A percentile compares a stretch with the other conserved stretches of the same genome.
phyloP scores from a whole-genome alignment of 1,140 invertebrate genomes.

The Drosophila nannoptera region DNA sequence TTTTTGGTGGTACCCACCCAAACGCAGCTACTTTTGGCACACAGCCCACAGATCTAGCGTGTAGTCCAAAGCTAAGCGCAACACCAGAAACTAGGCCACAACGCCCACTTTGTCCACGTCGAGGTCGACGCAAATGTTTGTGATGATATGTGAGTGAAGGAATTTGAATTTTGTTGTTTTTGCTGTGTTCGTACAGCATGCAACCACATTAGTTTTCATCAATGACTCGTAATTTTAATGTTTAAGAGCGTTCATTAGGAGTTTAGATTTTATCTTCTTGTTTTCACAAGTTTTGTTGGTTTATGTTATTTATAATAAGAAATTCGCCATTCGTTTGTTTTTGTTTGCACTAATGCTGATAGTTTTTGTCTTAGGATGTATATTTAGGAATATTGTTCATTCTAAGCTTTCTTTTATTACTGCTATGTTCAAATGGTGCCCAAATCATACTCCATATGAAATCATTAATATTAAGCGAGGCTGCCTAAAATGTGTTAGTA shows the following conservation, averaged over 20 bases:
- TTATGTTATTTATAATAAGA: slow-evolving; percentile 39
- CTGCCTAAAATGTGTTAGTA: slow-evolving; percentile 12
- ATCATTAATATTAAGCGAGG: slow-evolving; percentile 21
- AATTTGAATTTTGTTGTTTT: slow-evolving; percentile 29
- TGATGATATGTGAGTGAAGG: slow-evolving; percentile 61
- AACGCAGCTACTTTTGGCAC: slow-evolving; percentile 2
- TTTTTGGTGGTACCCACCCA: slow-evolving; percentile 14
- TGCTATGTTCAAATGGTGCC: slow-evolving; percentile 24
- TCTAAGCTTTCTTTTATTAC: slow-evolving; percentile 35
- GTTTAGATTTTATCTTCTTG: slow-evolving; percentile 37
- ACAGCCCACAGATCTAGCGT: slow-evolving; percentile 1
- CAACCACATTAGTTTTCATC: slow-evolving; percentile 47
- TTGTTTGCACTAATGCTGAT: slow-evolving; percentile 12
- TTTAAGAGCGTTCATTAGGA: slow-evolving; percentile 30
- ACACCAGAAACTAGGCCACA: slow-evolving; percentile 12
- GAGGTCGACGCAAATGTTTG: slow-evolving; percentile 21
- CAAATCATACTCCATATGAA: slow-evolving; percentile 12
- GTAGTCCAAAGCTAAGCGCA: slow-evolving; percentile 7
- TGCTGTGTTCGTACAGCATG: slow-evolving; percentile 25
- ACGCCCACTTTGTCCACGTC: slow-evolving; percentile 25
- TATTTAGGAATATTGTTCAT: slow-evolving; percentile 40
- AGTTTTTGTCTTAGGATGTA: slow-evolving; percentile 32
- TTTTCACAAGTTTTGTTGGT: slow-evolving; percentile 64
- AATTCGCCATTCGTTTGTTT: slow-evolving; percentile 37
- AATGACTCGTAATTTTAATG: slow-evolving; percentile 30